phyloP scores from a whole-genome alignment of 2,113 vertebrate genomes.

The Apistogramma diplotaenia region DNA sequence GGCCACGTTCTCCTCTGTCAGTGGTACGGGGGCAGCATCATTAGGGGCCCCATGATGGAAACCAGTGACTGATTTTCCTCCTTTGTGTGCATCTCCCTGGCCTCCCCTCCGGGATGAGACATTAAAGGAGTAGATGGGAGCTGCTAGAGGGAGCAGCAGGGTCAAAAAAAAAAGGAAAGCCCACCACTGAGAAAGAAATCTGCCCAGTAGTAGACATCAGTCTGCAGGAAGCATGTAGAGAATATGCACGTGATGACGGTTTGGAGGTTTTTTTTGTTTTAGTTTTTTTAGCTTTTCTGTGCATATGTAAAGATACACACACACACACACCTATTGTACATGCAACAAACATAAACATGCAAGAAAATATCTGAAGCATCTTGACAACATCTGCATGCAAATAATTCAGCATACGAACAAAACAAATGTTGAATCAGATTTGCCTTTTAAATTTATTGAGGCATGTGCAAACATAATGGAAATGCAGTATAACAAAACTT shows the following conservation, averaged over 20 bases:
- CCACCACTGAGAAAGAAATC: neutral
- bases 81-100: conserved; percentile 6
- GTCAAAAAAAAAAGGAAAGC: conserved; percentile 1
- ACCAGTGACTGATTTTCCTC: conserved; percentile 12
- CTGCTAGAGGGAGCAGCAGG: conserved; percentile 17
- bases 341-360: no score
- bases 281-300: neutral
- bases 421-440: neutral
- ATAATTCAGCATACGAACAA: neutral
- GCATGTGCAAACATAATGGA: no score
- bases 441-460: neutral
- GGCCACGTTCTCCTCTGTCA: conserved; percentile 44
- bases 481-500: no score
- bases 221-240: neutral
- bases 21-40: conserved; percentile 41
- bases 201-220: conserved; percentile 11
- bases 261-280: neutral
- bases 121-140: conserved; percentile 36
- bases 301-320: neutral
- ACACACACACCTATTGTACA: neutral
- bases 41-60: conserved; percentile 55
- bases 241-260: neutral
- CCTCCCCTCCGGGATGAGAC: conserved; percentile 23
- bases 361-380: neutral
- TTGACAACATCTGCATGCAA: neutral